A percentile compares a stretch with the other conserved stretches of the same genome.
phyloP scores from a whole-genome alignment of 2,888 invertebrate genomes.

The Lamellibrachia columna region DNA sequence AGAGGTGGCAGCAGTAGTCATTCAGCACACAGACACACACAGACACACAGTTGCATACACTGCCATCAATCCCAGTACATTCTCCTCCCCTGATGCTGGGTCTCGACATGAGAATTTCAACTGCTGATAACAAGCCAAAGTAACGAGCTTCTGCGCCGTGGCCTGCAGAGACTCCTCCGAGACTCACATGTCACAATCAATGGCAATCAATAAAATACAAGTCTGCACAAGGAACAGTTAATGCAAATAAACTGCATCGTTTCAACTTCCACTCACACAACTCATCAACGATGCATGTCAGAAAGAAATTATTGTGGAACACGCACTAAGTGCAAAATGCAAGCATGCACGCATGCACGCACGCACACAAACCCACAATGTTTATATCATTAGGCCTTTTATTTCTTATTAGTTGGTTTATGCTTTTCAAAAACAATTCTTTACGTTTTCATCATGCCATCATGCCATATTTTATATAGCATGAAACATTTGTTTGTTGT shows the following conservation, averaged over 20 bases:
- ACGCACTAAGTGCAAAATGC: not conserved
- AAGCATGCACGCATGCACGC: not conserved
- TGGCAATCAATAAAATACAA: not conserved
- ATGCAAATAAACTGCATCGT: not conserved
- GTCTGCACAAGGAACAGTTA: not conserved
- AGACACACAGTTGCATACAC: not conserved
- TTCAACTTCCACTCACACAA: not conserved
- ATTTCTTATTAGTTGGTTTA: not conserved
- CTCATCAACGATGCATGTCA: not conserved
- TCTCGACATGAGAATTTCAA: not conserved
- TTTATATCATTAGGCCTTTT: not conserved
- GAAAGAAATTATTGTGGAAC: not conserved
- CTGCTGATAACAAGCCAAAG: slow-evolving; percentile 16
- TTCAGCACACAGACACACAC: not conserved
- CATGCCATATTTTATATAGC: no score
- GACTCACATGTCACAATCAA: not conserved
- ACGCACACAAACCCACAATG: not conserved
- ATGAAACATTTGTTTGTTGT: no score
- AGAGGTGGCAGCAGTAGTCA: no score
- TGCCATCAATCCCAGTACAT: not conserved
- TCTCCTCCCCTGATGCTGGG: not conserved
- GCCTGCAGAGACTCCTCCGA: not conserved
- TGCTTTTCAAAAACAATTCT: no score
- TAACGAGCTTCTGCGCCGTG: not conserved
- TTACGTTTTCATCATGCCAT: no score